Conservation (phyloP, 2,113 vertebrate species). For the Nothobranchius furzeri region DNA sequence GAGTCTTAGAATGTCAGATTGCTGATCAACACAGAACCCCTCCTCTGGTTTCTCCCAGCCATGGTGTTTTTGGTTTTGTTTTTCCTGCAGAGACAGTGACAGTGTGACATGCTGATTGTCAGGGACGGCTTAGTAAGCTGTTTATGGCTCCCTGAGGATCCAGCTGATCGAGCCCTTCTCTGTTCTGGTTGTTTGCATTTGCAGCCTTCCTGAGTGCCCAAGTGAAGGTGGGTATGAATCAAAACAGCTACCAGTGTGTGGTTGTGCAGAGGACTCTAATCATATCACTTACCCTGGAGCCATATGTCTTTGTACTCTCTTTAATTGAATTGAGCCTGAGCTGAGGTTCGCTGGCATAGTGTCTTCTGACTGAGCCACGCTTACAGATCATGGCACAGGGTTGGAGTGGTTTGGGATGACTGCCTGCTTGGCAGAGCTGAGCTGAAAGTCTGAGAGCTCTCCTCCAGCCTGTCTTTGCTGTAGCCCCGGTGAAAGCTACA, state of each 20-base stretch:
- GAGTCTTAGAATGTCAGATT: slow-evolving; percentile 36
- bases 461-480: slow-evolving; percentile 3
- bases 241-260: slow-evolving; percentile 35
- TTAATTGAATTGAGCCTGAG: slow-evolving; percentile 73
- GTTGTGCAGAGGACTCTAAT: slow-evolving; percentile 67
- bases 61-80: no score
- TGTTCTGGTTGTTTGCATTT: slow-evolving; percentile 18
- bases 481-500: slow-evolving; percentile 2
- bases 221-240: slow-evolving; percentile 61
- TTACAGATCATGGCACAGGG: slow-evolving; percentile 24
- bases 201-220: slow-evolving; percentile 31
- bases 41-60: background rate
- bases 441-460: background rate
- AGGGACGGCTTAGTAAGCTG: slow-evolving; percentile 17
- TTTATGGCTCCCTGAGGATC: slow-evolving; percentile 18
- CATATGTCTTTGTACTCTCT: slow-evolving; percentile 74
- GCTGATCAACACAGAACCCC: slow-evolving; percentile 32
- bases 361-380: slow-evolving; percentile 45
- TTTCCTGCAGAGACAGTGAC: background rate
- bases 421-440: slow-evolving; percentile 40
- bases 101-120: slow-evolving; percentile 21
- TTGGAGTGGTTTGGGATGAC: slow-evolving; percentile 26
- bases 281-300: slow-evolving; percentile 67
- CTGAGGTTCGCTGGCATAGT: slow-evolving; percentile 71
- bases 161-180: slow-evolving; percentile 20